Base-by-base conservation (phyloP, 2,888 invertebrate genomes). In the Eupithecia subfuscata region DNA sequence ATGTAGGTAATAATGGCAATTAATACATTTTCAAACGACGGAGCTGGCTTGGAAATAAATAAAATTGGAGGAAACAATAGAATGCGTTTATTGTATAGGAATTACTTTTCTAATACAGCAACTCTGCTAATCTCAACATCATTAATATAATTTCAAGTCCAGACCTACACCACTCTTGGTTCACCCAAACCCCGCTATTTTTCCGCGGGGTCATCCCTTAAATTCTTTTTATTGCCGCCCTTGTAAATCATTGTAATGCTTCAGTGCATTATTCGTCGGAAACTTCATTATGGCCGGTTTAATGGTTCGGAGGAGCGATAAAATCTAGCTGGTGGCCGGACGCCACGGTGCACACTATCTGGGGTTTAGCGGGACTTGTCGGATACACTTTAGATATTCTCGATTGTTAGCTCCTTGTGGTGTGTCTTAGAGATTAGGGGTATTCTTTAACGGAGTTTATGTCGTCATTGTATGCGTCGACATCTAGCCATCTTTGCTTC, bases 221-320 rank as follows among this genome's bases (percentile, higher is more conserved):
- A 93, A 94, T 94, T 94, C 93, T 94, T 94, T 94, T 94, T 94
- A 94, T 94, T 94, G 93, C 93, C 87, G 87, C 90, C 91, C 92
- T 92, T 92, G 93, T 94, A 95, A 94, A 95, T 95, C 94, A 95
- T 94, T 91, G 94, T 93, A 92, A 94, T 93, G 93, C 94, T 88
- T 88, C 89, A 92, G 92, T 94, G 93, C 93, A 94, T 94, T 95
- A 94, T 93, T 93, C 92, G 91, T 83, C 87, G 90, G 93, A 93
- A 93, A 95, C 94, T 95, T 95, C 94, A 95, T 95, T 94, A 95
- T 92, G 94, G 93, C 87, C 90, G 92, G 93, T 94, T 95, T 95
- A 95, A 95, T 95, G 94, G 94, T 90, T 91, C 90, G 92, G 88
- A 94, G 93, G 91, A 92, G 88, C 93, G 94, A 95, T 94, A 94